Percentiles rank a stretch among this genome's conserved stretches.
These are phyloP conservation scores for Chydorus sphaericus DNA, from an alignment of 2,888 invertebrate species.

Conservation along the genomic window DNA sequence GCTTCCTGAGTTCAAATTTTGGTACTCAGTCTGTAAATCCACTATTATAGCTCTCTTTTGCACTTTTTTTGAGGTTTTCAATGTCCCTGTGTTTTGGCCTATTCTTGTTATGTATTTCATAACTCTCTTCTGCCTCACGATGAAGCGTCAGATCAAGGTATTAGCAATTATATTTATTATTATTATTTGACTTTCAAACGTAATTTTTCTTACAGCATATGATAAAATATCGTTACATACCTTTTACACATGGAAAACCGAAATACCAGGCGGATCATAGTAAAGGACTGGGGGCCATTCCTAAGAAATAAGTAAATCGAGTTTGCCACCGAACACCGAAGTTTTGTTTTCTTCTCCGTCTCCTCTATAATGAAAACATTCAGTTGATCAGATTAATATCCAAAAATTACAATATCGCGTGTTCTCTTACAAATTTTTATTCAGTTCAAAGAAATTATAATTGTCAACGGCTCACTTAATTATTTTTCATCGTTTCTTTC, in stretches of 20 bases:
- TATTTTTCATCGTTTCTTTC: no score
- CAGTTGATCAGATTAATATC: no score
- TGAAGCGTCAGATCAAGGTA: constrained; percentile 99
- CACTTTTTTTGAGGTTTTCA: constrained; percentile 94
- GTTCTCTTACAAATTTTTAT: no score
- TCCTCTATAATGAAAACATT: background rate
- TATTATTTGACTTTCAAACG: background rate
- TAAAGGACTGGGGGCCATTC: background rate
- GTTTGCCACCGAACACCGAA: no score
- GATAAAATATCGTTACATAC: constrained; percentile 97
- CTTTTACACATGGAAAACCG: constrained; percentile 96
- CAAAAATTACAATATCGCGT: no score
- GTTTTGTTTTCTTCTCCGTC: background rate
- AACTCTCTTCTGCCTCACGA: constrained; percentile 92
- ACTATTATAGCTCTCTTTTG: constrained; percentile 76
- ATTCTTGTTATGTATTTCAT: constrained; percentile 99
- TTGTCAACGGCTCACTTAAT: no score
- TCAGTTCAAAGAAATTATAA: no score
- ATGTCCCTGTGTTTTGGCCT: constrained; percentile 99
- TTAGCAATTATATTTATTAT: constrained; percentile 24
- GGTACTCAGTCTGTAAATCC: constrained; percentile 93
- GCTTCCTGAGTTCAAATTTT: constrained; percentile 98
- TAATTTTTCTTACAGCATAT: constrained; percentile 63
- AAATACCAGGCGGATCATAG: constrained; percentile 48
- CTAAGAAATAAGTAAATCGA: background rate